Evolutionary conservation across 2,888 invertebrate species (phyloP).

Genomic region (Zonitis immaculata): DNA sequence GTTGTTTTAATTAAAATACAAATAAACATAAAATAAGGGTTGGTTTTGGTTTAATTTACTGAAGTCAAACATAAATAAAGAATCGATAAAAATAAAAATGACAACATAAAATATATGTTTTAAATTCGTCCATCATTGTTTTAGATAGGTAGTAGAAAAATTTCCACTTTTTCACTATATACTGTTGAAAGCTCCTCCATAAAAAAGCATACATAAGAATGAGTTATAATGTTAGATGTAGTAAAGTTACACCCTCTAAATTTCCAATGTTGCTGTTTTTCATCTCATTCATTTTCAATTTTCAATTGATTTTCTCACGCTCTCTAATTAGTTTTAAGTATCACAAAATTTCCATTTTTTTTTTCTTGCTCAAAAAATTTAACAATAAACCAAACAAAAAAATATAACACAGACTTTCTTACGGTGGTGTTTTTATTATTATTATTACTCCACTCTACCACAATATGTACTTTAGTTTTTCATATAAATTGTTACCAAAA

Average conservation of each 20-base stretch:
- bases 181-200: neutral
- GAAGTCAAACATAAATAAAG: neutral
- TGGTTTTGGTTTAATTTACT: neutral
- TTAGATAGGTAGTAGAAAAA: no score
- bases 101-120: no score
- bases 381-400: no score
- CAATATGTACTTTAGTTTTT: constrained; percentile 10
- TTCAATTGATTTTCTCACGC: neutral
- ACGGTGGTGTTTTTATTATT: no score
- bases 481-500: constrained; percentile 23
- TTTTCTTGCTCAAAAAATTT: no score
- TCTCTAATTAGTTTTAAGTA: neutral
- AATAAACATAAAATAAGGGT: neutral
- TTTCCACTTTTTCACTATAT: neutral
- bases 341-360: no score
- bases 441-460: neutral
- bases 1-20: neutral
- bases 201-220: neutral
- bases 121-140: no score
- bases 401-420: no score
- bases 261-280: neutral
- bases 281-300: neutral
- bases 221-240: neutral
- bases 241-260: neutral
- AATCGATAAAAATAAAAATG: no score